A percentile compares a stretch with the other conserved stretches of the same genome.
phyloP scores from a whole-genome alignment of 1,140 invertebrate genomes.

The Mya arenaria region DNA sequence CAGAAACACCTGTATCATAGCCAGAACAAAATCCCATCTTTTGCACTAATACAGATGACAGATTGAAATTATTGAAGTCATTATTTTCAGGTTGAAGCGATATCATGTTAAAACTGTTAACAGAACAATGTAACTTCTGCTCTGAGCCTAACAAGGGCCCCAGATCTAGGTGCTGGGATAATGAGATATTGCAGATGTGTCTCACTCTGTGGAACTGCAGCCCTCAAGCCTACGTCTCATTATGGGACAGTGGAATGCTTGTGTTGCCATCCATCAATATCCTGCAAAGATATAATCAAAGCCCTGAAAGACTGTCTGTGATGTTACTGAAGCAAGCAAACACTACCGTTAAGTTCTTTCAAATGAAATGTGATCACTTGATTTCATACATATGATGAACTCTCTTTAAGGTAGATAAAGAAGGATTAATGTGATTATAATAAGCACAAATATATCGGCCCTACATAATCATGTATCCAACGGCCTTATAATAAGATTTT shows the following conservation, averaged over 20 bases:
- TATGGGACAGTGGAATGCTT: neutral
- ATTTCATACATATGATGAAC: no score
- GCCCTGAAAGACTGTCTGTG: no score
- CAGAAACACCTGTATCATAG: neutral
- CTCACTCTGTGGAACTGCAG: conserved; percentile 10
- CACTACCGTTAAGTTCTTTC: no score
- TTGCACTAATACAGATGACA: neutral
- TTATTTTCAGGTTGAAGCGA: conserved; percentile 1
- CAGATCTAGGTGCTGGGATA: conserved; percentile 22
- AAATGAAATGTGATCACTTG: no score
- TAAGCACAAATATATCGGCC: no score
- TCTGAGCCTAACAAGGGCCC: neutral
- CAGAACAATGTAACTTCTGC: neutral
- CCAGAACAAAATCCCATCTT: neutral
- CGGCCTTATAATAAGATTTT: no score
- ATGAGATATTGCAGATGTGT: neutral
- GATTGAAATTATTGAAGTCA: neutral
- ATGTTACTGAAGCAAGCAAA: no score
- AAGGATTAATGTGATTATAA: no score
- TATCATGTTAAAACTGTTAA: neutral
- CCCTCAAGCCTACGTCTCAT: neutral
- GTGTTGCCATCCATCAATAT: conserved; percentile 1
- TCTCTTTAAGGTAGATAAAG: no score
- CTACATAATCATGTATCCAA: no score
- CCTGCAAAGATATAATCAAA: conserved; percentile 21